Conservation (phyloP, 2,113 vertebrate genomes). For the Mugil cephalus region DNA sequence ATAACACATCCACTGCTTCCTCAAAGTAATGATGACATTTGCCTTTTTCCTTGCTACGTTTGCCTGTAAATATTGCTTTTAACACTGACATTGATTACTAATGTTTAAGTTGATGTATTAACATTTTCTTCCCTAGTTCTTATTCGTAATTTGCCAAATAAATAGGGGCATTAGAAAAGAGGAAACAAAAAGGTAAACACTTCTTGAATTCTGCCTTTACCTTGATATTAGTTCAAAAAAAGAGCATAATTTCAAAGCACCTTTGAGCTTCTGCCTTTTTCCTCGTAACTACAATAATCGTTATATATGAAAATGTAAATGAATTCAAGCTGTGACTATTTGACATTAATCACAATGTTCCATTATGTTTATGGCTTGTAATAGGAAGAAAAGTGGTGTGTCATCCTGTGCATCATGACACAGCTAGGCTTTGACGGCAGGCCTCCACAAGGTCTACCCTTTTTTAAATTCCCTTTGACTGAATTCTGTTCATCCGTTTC, state of each 20-base stretch:
- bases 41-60: slow-evolving; percentile 88
- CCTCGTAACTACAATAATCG: slow-evolving; percentile 75
- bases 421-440: slow-evolving; percentile 99
- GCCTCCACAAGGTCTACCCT: slow-evolving; percentile 99
- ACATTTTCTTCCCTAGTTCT: slow-evolving; percentile 86
- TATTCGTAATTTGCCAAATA: slow-evolving; percentile 93
- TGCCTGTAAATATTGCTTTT: slow-evolving; percentile 94
- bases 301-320: slow-evolving; percentile 65
- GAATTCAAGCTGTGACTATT: slow-evolving; percentile 84
- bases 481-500: slow-evolving; percentile 99
- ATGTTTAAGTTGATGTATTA: slow-evolving; percentile 97
- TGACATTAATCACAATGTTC: slow-evolving; percentile 99
- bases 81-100: slow-evolving; percentile 96
- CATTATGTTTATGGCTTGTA: slow-evolving; percentile 99
- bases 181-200: slow-evolving; percentile 95
- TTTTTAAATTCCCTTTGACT: slow-evolving; percentile 99
- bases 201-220: slow-evolving; percentile 90
- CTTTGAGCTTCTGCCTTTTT: slow-evolving; percentile 91
- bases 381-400: slow-evolving; percentile 99
- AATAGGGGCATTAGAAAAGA: slow-evolving; percentile 93
- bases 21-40: slow-evolving; percentile 94
- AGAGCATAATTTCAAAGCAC: slow-evolving; percentile 89
- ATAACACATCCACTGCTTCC: slow-evolving; percentile 85
- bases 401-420: slow-evolving; percentile 99
- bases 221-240: slow-evolving; percentile 52